Conservation (phyloP, 2,888 invertebrate genomes). For the Chrysolina haemoptera region DNA sequence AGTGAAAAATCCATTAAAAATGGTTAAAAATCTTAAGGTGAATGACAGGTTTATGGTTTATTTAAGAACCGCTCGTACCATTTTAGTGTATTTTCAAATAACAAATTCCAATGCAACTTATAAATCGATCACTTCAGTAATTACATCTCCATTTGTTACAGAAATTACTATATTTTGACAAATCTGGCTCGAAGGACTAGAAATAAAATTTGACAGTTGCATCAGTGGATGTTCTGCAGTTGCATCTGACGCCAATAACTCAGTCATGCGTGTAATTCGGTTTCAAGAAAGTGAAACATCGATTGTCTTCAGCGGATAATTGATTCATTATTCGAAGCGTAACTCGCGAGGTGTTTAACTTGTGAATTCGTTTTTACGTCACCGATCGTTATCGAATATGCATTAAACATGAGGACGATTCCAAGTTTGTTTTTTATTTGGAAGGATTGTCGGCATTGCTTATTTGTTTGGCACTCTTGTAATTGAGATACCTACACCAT, state of each 20-base stretch:
- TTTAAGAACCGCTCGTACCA: too few species aligned
- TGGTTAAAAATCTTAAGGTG: too few species aligned
- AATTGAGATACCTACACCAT: too few species aligned
- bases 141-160: neutral
- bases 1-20: too few species aligned
- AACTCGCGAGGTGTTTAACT: slow-evolving; percentile 19
- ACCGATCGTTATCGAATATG: slow-evolving; percentile 10
- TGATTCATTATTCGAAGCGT: slow-evolving; percentile 14
- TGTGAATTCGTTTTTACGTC: slow-evolving; percentile 24
- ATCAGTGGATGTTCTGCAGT: neutral
- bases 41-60: too few species aligned
- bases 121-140: neutral
- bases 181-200: slow-evolving; percentile 10
- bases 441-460: slow-evolving; percentile 8
- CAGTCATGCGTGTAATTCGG: slow-evolving; percentile 12
- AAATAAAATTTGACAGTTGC: neutral
- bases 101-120: neutral
- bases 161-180: neutral
- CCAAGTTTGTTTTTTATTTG: slow-evolving; percentile 9
- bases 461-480: neutral
- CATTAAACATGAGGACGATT: slow-evolving; percentile 26
- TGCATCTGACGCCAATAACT: neutral
- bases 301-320: slow-evolving; percentile 3
- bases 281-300: slow-evolving; percentile 24
- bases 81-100: too few species aligned